A percentile compares a stretch with the other conserved stretches of the same genome.
phyloP scores from a whole-genome alignment of 2,113 vertebrate genomes.

The Xiphophorus couchianus region DNA sequence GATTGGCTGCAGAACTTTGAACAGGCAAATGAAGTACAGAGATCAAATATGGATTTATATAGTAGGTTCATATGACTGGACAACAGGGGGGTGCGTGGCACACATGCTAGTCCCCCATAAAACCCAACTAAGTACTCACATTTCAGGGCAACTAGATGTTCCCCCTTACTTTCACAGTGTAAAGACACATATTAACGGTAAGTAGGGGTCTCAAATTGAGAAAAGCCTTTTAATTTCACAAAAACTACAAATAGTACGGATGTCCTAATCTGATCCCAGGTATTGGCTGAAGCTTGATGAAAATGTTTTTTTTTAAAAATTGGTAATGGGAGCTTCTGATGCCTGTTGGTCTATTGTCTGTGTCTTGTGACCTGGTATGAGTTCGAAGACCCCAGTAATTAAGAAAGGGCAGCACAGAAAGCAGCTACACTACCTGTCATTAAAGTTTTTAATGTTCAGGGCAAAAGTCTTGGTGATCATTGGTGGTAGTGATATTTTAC shows the following conservation, averaged over 20 bases:
- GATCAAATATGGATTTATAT: slow-evolving; percentile 44
- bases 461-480: no score
- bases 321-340: background rate
- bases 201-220: background rate
- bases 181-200: background rate
- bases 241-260: background rate
- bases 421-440: background rate
- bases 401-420: background rate
- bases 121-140: background rate
- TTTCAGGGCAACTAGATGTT: background rate
- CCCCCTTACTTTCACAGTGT: background rate
- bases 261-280: background rate
- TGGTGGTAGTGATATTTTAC: no score
- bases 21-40: slow-evolving; percentile 54
- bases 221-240: background rate
- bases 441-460: background rate
- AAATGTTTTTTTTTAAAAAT: background rate
- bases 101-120: background rate
- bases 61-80: slow-evolving; percentile 12
- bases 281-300: background rate
- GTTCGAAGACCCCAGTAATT: background rate
- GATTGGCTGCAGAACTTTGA: slow-evolving; percentile 64
- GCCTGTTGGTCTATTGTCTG: background rate
- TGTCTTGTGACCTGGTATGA: background rate
- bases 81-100: slow-evolving; percentile 6